Evolutionary conservation across 2,797 vertebrate species (phyloP), one percentile per base, ranked within the genome.

Genomic region (Neosilurus hyrtlii): DNA sequence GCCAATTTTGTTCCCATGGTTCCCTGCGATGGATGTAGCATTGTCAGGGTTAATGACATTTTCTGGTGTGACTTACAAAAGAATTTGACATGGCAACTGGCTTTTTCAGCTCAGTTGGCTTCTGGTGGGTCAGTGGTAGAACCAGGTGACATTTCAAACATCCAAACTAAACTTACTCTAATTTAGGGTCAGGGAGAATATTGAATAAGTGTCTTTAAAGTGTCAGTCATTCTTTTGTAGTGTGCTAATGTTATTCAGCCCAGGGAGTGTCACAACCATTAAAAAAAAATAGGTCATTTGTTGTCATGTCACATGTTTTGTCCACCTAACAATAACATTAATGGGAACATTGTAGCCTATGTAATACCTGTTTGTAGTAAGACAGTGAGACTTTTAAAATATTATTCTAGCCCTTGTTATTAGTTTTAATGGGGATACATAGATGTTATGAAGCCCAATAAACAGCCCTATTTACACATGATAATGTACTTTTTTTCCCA

Each of bases 121-220:
- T 15, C 43, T 51, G 61, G 2, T 12, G 65, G 24, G 61, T 49
- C 37, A 16, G 56, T 63, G 11, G 51, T 9, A 26, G 75, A 63
- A 63, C 59, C 51, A 24, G 24, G 62, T 79, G 76, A 79, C 76
- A 79, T 79, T 79, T 79, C 16, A 26, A 66, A 54, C 76, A 66
- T 79, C 15, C 20, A 66, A 79, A 66, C 76, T 30, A 65, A 65
- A 51, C 43, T 20, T 30, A 30, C n/a, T 79, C 62, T 66, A 79
- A 79, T 79, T 79, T 79, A 79, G 16, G 61, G 71, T 62, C 49
- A 79, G 51, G 30, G 26, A 26, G 22, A 79, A 78, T 76, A 76
- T 62, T 61, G 22, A 35, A 43, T 62, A 76, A 76, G 56, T 62
- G 74, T 76, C 57, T 62, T 76, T 76, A 76, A 62, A 61, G 35